Evolutionary conservation across 2,888 invertebrate species (phyloP), one percentile per base, ranked within the genome.

Genomic region (Drosophila acutilabella): DNA sequence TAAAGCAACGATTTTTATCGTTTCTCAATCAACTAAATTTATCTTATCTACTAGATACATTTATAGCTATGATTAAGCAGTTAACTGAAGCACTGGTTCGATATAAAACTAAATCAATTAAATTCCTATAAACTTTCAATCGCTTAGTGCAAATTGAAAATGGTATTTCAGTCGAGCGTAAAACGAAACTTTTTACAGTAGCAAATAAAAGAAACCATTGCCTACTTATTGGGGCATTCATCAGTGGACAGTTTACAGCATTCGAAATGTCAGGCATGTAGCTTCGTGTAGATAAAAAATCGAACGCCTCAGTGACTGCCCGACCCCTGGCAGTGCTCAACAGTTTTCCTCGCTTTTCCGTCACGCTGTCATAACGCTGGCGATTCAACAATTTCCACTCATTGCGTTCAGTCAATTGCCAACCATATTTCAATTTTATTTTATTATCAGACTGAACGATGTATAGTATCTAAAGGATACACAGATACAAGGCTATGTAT

Each of bases 381-480:
- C 64, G 68, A 85, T 79, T 77, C 73, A 74, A 72, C 77, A 81
- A 80, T 86, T 88, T 88, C 88, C 87, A 85, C 81, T 84, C 83
- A 80, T 74, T 88, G 88, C 80, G 73, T 69, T 86, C 77, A 75
- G 73, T 78, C 88, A 84, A 88, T 87, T 86, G 88, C 81, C 78
- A 82, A 75, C 77, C 78, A 88, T 89, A 86, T 86, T 88, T 88
- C 84, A 88, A 88, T 85, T 85, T 88, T 79, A 85, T 85, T 88
- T 85, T 88, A 88, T 85, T 85, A 84, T 86, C 83, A 68, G 69
- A 72, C 68, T 60, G 69, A 67, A 75, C 53, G 67, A 73, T 52
- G 36, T 33, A 44, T 20, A 36, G 36, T 36, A 36, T 11, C 64
- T 52, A 51, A 18, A 44, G 18, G 42, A 44, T 18, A 44, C 69